Evolutionary conservation across 2,888 invertebrate genomes (phyloP), one percentile per base, ranked within the genome.

Genomic region (Drosophila helvetica): DNA sequence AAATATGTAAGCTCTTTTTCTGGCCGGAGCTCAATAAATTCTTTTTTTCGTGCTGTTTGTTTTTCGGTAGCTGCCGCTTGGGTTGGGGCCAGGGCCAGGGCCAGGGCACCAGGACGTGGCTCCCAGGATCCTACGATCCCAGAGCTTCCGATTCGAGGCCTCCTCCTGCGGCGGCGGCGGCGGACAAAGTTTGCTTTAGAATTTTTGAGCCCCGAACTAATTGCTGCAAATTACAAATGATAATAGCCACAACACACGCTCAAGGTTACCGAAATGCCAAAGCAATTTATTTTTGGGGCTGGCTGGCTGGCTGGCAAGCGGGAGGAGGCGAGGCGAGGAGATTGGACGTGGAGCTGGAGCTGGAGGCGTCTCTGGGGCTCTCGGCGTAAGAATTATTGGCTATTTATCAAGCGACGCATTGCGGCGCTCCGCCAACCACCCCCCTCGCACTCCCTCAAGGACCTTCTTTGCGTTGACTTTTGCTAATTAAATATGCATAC

Each of bases 201-300:
- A 87, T 87, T 89, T 87, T 86, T 87, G 85, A 89, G 86, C 86
- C 78, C 75, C 79, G 38, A 84, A 81, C 89, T 86, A 86, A 86
- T 87, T 89, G 89, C 86, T 75, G 80, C 84, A 89, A 89, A 87
- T 87, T 86, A 89, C 83, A 74, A 88, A 82, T 89, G 89, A 87
- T 87, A 87, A 87, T 86, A 83, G 86, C 88, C 89, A 80, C 86
- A 89, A 86, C 88, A 82, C 87, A 89, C 87, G 88, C 86, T 89
- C 80, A 85, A 85, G 86, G 88, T 80, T 83, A 85, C 38, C 38
- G n/a, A 38, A 57, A 67, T 50, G 66, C 66, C 68, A 30, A 12
- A 2, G 81, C 74, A 66, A 88, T 87, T 89, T 86, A 87, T 87
- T 82, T n/a, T 87, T 27, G 27, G 70, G 77, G 64, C 56, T 8